Percentiles rank a stretch among this genome's conserved stretches.
Evolutionary conservation across 2,888 invertebrate species (phyloP).

Genomic region (Leptura quadrifasciata): DNA sequence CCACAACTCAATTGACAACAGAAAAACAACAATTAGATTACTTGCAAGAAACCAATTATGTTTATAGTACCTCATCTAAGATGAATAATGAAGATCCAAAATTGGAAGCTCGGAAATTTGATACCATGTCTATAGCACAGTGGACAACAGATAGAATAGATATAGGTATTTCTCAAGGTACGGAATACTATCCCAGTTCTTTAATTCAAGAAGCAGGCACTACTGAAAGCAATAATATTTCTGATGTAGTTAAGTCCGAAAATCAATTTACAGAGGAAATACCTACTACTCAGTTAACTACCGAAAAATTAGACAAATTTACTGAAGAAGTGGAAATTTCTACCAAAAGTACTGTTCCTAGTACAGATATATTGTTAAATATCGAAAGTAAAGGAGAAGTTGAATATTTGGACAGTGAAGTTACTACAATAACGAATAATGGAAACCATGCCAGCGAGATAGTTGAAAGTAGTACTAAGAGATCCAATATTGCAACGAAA

Average conservation of each 20-base stretch:
- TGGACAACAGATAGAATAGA: slow-evolving; percentile 31
- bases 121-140: not conserved
- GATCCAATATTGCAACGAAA: not conserved
- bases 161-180: not conserved
- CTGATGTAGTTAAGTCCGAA: not conserved
- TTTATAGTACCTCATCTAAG: not conserved
- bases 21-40: not conserved
- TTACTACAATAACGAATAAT: not conserved
- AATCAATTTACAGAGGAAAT: not conserved
- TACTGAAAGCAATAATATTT: not conserved
- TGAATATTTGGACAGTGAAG: not conserved
- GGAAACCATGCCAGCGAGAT: not conserved
- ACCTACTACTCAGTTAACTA: slow-evolving; percentile 30
- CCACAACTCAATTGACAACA: not conserved
- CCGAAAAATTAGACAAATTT: slow-evolving; percentile 40
- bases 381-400: slow-evolving; percentile 4
- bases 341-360: slow-evolving; percentile 41
- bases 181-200: not conserved
- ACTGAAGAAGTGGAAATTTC: slow-evolving; percentile 46
- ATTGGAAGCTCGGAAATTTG: not conserved
- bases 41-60: not conserved
- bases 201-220: not conserved
- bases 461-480: not conserved
- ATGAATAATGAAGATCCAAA: not conserved
- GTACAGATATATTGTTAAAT: not conserved